Percentiles rank a stretch among this genome's conserved stretches.
Conservation (phyloP, 2,797 vertebrate genomes). For the Myoxocephalus aenaeus region DNA sequence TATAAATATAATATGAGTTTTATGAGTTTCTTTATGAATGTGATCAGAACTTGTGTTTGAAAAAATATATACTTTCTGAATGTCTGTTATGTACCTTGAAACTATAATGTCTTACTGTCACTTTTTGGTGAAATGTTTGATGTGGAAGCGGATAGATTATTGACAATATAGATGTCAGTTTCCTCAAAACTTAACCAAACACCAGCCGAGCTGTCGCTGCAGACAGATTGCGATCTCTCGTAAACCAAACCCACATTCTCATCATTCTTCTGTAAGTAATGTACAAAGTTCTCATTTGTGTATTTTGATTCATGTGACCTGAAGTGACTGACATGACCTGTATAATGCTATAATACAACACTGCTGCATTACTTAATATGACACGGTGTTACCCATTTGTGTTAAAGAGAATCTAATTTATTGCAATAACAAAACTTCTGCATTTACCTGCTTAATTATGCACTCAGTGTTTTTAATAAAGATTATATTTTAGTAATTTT, state of each 20-base stretch:
- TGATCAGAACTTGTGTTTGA: slow-evolving; percentile 42
- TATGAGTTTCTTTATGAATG: slow-evolving; percentile 35
- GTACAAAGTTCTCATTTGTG: slow-evolving; percentile 46
- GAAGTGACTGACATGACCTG: slow-evolving; percentile 37
- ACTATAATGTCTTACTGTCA: slow-evolving; percentile 75
- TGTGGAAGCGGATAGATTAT: slow-evolving; percentile 45
- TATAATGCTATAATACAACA: slow-evolving; percentile 29
- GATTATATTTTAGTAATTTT: slow-evolving; percentile 76
- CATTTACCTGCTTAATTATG: slow-evolving; percentile 49
- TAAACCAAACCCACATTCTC: slow-evolving; percentile 50
- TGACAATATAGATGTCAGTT: slow-evolving; percentile 16
- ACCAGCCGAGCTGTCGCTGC: slow-evolving; percentile 21
- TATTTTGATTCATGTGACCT: slow-evolving; percentile 55
- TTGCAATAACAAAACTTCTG: slow-evolving; percentile 28
- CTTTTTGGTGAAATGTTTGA: slow-evolving; percentile 56
- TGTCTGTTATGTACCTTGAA: slow-evolving; percentile 60
- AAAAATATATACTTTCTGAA: slow-evolving; percentile 41
- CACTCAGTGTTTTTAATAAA: slow-evolving; percentile 74
- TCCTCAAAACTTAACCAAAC: slow-evolving; percentile 44
- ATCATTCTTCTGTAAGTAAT: slow-evolving; percentile 47
- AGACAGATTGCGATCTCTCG: slow-evolving; percentile 21
- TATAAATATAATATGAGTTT: slow-evolving; percentile 37
- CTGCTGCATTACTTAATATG: slow-evolving; percentile 6
- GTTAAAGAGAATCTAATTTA: slow-evolving; percentile 13
- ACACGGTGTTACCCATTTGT: slow-evolving; percentile 18